Evolutionary conservation across 2,888 invertebrate genomes (phyloP).

Genomic region (Apamea epomidion): DNA sequence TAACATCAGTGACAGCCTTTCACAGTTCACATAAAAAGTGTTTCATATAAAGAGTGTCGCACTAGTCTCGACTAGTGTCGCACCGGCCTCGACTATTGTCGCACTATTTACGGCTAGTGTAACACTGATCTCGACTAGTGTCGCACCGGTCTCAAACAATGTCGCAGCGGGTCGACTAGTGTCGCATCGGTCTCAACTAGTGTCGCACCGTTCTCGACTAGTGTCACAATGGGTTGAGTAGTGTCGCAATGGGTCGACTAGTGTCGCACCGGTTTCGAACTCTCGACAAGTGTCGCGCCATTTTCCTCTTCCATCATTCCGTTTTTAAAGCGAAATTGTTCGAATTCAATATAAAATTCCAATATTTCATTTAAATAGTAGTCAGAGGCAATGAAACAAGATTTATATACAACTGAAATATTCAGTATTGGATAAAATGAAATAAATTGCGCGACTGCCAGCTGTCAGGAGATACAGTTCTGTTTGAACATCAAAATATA

Average conservation of each 20-base stretch:
- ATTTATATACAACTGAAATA: conserved; percentile 34
- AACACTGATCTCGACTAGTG: no score
- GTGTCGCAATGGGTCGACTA: no score
- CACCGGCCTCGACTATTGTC: no score
- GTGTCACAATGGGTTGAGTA: no score
- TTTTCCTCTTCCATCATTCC: not conserved
- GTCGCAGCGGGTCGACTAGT: no score
- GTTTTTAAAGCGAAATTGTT: conserved; percentile 4
- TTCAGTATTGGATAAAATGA: conserved; percentile 41
- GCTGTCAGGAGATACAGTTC: conserved; percentile 39
- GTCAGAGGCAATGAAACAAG: conserved; percentile 16
- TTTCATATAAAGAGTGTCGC: no score
- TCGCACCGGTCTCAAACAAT: no score
- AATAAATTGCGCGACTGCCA: conserved; percentile 34
- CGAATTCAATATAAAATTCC: conserved; percentile 7
- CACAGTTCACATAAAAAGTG: not conserved
- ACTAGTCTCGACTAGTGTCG: no score
- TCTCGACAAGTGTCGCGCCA: not conserved
- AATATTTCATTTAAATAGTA: conserved; percentile 31
- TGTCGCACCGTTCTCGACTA: no score
- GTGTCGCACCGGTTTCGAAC: no score
- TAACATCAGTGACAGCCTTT: not conserved
- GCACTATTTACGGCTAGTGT: no score
- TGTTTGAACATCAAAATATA: conserved; percentile 34
- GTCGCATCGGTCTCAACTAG: no score